A percentile compares a stretch with the other conserved stretches of the same genome.
Conservation (phyloP, 2,113 vertebrate species). For the Oryctolagus cuniculus region DNA sequence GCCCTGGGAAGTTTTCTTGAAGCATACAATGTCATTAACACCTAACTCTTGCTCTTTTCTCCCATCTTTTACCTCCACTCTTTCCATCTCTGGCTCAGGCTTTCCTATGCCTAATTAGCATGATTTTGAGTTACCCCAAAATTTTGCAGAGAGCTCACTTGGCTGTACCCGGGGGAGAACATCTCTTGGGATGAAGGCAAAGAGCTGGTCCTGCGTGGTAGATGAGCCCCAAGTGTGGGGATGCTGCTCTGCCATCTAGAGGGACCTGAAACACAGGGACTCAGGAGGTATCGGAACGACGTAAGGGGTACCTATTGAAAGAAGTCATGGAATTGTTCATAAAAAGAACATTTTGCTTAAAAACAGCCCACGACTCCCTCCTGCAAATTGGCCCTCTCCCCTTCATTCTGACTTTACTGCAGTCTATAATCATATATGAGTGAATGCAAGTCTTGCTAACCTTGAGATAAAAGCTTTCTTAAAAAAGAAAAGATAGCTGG, state of each 20-base stretch:
- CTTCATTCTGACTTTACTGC: not conserved
- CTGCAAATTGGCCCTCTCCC: not conserved
- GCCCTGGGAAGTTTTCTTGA: conserved; percentile 29
- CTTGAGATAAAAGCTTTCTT: conserved; percentile 66
- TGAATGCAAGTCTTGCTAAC: conserved; percentile 52
- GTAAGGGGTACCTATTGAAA: not conserved
- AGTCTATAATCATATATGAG: conserved; percentile 47
- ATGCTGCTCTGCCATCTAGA: not conserved
- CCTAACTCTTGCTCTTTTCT: not conserved
- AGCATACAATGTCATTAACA: not conserved
- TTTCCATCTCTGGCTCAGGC: not conserved
- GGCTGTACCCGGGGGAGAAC: not conserved
- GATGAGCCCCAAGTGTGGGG: not conserved
- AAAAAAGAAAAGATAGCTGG: conserved; percentile 32
- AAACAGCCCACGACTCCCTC: conserved; percentile 5
- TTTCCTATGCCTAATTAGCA: not conserved
- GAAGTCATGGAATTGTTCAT: not conserved
- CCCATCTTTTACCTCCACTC: not conserved
- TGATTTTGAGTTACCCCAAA: not conserved
- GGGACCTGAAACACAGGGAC: not conserved
- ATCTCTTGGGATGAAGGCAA: not conserved
- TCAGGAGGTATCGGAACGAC: not conserved
- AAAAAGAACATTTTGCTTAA: conserved; percentile 34
- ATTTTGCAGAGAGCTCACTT: not conserved
- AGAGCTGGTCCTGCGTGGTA: not conserved